phyloP scores from a whole-genome alignment of 2,113 vertebrate genomes.

The Rhynchomys soricoides region DNA sequence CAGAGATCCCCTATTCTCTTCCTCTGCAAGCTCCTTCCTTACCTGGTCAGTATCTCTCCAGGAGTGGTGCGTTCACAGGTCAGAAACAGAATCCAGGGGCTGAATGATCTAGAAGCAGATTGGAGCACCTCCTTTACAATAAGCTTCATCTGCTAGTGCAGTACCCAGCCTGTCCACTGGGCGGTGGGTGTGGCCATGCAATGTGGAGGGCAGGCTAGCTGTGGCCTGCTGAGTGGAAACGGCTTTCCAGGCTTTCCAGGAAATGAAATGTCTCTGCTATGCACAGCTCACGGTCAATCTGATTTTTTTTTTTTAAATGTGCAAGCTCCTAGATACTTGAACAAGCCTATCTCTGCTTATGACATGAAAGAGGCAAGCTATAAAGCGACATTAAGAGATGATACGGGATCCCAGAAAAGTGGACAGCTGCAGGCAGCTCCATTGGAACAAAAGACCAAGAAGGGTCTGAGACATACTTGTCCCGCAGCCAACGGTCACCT shows the following conservation, averaged over 20 bases:
- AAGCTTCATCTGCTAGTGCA: neutral
- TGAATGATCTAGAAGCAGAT: neutral
- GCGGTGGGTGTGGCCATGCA: constrained; percentile 22
- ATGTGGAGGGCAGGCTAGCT: neutral
- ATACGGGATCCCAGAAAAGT: too few species aligned
- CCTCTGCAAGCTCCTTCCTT: neutral
- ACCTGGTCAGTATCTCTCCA: neutral
- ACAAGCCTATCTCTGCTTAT: constrained; percentile 10
- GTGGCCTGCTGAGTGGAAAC: neutral
- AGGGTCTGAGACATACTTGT: neutral
- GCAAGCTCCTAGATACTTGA: constrained; percentile 40
- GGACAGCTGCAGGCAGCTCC: neutral
- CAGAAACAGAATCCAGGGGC: neutral
- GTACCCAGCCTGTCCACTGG: constrained; percentile 32
- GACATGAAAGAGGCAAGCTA: neutral
- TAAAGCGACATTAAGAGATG: neutral
- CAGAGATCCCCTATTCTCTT: neutral
- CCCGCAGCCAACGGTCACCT: neutral
- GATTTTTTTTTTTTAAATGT: constrained; percentile 1
- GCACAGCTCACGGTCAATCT: neutral
- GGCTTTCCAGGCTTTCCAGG: constrained; percentile 30
- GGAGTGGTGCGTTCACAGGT: neutral
- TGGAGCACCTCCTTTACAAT: too few species aligned
- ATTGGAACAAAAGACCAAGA: fast-evolving
- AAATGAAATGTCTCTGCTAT: constrained; percentile 17